Percentiles rank a stretch among this genome's conserved stretches.
Conservation (phyloP, 2,797 vertebrate genomes). For the Sebastes cheni region DNA sequence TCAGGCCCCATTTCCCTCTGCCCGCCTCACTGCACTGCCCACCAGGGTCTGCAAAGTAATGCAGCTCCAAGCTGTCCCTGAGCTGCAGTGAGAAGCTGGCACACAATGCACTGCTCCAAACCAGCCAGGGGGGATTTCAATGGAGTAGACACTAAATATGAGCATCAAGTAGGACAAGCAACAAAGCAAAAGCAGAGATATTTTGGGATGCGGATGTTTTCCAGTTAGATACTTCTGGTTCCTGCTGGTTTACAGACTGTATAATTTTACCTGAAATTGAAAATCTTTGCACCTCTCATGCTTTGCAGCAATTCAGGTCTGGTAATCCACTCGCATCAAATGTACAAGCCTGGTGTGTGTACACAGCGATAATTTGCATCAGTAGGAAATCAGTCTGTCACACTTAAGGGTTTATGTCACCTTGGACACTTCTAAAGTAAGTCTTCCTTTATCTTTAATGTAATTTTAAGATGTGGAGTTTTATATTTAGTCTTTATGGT, state of each 20-base stretch:
- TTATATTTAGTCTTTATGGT: not conserved
- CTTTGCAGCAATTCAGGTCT: slow-evolving; percentile 11
- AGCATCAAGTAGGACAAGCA: slow-evolving; percentile 40
- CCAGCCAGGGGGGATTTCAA: slow-evolving; percentile 46
- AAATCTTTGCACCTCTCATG: slow-evolving; percentile 7
- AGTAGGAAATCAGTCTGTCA: not conserved
- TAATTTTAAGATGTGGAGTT: not conserved
- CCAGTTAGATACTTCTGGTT: slow-evolving; percentile 20
- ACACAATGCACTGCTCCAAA: slow-evolving; percentile 38
- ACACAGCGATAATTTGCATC: not conserved
- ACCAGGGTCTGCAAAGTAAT: slow-evolving; percentile 61
- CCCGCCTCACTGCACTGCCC: slow-evolving; percentile 60
- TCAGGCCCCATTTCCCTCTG: slow-evolving; percentile 67
- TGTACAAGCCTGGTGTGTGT: slow-evolving; percentile 1
- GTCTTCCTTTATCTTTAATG: not conserved
- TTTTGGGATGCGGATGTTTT: slow-evolving; percentile 46
- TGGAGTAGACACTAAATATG: slow-evolving; percentile 49
- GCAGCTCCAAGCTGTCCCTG: slow-evolving; percentile 61
- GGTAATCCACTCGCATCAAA: slow-evolving; percentile 22
- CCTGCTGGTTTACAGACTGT: not conserved
- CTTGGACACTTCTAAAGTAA: not conserved
- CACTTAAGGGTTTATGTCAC: not conserved
- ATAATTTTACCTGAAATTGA: slow-evolving; percentile 20
- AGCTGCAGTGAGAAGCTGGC: slow-evolving; percentile 43
- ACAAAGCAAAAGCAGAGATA: slow-evolving; percentile 37